Evolutionary conservation across 2,113 vertebrate genomes (phyloP), one percentile per base, ranked within the genome.

Genomic region (Pachypanchax playfairii): DNA sequence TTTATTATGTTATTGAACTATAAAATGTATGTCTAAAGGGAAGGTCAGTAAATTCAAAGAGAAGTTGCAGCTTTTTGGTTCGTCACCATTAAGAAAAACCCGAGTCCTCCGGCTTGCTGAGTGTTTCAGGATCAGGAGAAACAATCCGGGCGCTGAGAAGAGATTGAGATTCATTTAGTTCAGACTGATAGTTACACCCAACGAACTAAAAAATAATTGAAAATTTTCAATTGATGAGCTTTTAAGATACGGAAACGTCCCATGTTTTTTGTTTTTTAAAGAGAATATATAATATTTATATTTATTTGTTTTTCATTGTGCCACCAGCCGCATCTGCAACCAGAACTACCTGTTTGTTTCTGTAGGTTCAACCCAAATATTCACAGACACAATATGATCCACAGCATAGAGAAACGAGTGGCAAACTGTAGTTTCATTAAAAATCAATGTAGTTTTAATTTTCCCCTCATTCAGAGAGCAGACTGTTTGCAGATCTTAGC

Each of bases 1-100:
- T 99, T 98, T 98, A 98, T 99, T 97, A 85, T 88, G 93, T 94
- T 94, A 92, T 91, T 94, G 92, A 94, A 92, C 92, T 96, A 92
- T 93, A 91, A 93, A 93, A 92, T 95, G 93, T 95, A 91, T 91
- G 89, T 95, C 93, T 94, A 95, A 92, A 97, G 95, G 95, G 95
- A 95, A 93, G 89, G 87, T 75, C 90, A 90, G 89, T 91, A 90
- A 85, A 90, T 90, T 91, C 89, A 90, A 91, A 92, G 89, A 93
- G 89, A 92, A 92, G 84, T 77, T 90, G 91, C 86, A 63, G 90
- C 75, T 88, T 89, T 92, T 95, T 93, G 94, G 94, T 94, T 88
- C 82, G 65, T 80, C 85, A 62, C 73, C 64, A 4, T 42, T 49
- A 58, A 75, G n/a, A n/a, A n/a, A n/a, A n/a, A 65, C 50, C 64